These are phyloP conservation scores for Castor canadensis DNA, from an alignment of 2,113 vertebrate species.

Conservation along the genomic window DNA sequence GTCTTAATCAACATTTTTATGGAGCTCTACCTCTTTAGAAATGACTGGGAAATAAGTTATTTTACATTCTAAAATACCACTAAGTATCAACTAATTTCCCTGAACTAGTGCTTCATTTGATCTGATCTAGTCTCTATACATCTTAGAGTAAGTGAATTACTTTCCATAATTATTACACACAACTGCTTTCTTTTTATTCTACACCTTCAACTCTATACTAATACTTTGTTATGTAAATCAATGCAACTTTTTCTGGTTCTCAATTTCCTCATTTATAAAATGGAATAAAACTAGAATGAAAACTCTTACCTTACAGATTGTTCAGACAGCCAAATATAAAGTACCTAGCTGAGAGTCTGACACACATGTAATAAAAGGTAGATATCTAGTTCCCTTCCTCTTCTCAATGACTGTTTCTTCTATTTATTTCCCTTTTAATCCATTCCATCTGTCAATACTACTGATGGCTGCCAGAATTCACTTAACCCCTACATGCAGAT, in stretches of 20 bases:
- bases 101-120: not conserved
- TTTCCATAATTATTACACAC: not conserved
- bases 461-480: not conserved
- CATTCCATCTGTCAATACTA: not conserved
- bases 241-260: not conserved
- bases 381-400: conserved; percentile 1
- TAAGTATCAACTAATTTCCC: not conserved
- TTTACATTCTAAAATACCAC: conserved; percentile 36
- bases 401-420: not conserved
- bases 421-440: conserved; percentile 16
- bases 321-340: not conserved
- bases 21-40: not conserved
- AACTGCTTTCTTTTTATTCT: not conserved
- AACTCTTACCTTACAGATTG: not conserved
- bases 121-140: not conserved
- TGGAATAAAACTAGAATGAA: not conserved
- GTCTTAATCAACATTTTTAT: not conserved
- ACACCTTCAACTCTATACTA: not conserved
- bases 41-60: conserved; percentile 2
- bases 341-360: not conserved
- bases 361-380: not conserved
- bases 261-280: conserved; percentile 21
- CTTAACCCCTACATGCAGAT: not conserved
- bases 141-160: not conserved
- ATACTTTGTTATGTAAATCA: not conserved